Evolutionary conservation across 1,140 invertebrate genomes (phyloP).

Genomic region (Megathymus violae): DNA sequence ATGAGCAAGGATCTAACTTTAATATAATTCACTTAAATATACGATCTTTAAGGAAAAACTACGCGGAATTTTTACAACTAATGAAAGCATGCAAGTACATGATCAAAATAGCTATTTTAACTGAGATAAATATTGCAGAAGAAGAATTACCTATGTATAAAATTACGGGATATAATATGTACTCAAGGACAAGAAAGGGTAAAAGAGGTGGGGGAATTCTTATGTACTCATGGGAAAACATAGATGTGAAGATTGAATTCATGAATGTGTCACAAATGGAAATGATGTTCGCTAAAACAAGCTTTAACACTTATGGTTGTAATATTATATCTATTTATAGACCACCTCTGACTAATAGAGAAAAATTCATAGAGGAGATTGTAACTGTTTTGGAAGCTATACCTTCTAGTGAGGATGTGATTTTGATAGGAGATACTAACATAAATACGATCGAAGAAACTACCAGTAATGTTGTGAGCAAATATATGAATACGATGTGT

Average conservation of each 20-base stretch:
- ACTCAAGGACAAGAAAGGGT: conserved; percentile 5
- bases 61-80: conserved; percentile 5
- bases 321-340: conserved; percentile 14
- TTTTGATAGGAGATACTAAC: conserved; percentile 17
- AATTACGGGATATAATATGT: conserved; percentile 3
- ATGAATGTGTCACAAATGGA: background rate
- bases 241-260: conserved; percentile 1
- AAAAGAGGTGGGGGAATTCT: conserved; percentile 17
- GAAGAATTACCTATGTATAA: conserved; percentile 3
- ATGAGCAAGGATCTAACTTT: background rate
- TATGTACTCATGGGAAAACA: conserved; percentile 7
- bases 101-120: conserved; percentile 8
- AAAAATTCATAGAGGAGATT: conserved; percentile 10
- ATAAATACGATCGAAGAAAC: background rate
- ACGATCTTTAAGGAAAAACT: conserved; percentile 19
- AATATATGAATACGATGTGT: too few relatives aligned
- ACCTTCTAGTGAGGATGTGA: background rate
- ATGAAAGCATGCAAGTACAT: background rate
- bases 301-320: background rate
- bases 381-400: background rate
- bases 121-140: conserved; percentile 12
- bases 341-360: conserved; percentile 9
- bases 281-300: background rate
- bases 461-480: background rate
- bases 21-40: conserved; percentile 29